These are phyloP conservation scores for Solea senegalensis DNA, from an alignment of 2,113 vertebrate species.

Conservation along the genomic window DNA sequence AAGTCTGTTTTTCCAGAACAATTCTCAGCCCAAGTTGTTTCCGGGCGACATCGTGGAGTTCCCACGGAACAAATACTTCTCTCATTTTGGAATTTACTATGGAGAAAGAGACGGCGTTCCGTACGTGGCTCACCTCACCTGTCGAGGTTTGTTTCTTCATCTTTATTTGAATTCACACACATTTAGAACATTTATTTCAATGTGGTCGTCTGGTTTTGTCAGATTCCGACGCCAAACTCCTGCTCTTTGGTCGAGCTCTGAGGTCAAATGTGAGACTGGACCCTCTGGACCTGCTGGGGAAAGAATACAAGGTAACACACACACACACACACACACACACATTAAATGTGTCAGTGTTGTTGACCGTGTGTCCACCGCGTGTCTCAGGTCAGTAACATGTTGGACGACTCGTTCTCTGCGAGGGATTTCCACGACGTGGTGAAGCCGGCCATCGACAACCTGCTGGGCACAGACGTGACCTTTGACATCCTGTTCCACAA, in stretches of 20 bases:
- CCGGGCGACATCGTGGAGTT: slow-evolving; percentile 84
- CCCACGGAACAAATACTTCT: slow-evolving; percentile 81
- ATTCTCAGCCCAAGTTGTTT: slow-evolving; percentile 66
- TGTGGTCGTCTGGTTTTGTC: not conserved
- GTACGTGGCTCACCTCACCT: slow-evolving; percentile 82
- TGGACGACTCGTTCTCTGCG: slow-evolving; percentile 70
- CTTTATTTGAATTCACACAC: too few relatives aligned
- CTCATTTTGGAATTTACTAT: slow-evolving; percentile 81
- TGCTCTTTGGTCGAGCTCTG: slow-evolving; percentile 78
- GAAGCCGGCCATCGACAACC: slow-evolving; percentile 78
- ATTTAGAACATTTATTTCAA: not conserved
- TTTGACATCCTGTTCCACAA: slow-evolving; percentile 85
- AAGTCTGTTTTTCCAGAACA: slow-evolving; percentile 46
- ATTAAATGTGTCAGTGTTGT: not conserved
- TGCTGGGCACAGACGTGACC: slow-evolving; percentile 76
- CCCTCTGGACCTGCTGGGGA: slow-evolving; percentile 77
- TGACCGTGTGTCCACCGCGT: not conserved
- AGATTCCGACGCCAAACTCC: slow-evolving; percentile 79
- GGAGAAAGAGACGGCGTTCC: slow-evolving; percentile 81
- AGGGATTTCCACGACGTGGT: slow-evolving; percentile 78
- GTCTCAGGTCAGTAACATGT: slow-evolving; percentile 78
- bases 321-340: not conserved
- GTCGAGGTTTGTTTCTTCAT: slow-evolving; percentile 62
- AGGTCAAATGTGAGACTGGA: slow-evolving; percentile 80
- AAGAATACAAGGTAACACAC: slow-evolving; percentile 74